A percentile compares a stretch with the other conserved stretches of the same genome.
Conservation (phyloP, 2,888 invertebrate genomes). For the Athetis lepigone region DNA sequence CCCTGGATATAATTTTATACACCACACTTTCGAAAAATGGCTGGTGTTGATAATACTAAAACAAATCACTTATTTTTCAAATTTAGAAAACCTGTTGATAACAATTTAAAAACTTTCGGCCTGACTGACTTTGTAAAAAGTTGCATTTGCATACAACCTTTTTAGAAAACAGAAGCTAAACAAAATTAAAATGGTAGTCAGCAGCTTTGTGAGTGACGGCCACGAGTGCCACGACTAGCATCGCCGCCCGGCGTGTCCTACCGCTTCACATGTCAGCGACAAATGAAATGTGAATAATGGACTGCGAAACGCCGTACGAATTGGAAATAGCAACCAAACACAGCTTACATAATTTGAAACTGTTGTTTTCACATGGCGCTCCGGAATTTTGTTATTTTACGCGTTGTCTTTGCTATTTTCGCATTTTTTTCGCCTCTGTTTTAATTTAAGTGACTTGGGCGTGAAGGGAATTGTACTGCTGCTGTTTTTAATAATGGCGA, state of each 20-base stretch:
- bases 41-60: too few species aligned
- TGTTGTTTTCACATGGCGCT: slow-evolving; percentile 60
- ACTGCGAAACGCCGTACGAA: slow-evolving; percentile 73
- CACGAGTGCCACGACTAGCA: slow-evolving; percentile 60
- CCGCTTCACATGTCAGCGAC: slow-evolving; percentile 69
- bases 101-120: too few species aligned
- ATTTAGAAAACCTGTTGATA: too few species aligned
- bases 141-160: too few species aligned
- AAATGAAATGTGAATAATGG: slow-evolving; percentile 81
- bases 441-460: slow-evolving; percentile 55
- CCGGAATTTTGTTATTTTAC: slow-evolving; percentile 62
- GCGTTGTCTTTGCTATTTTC: slow-evolving; percentile 47
- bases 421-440: slow-evolving; percentile 43
- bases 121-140: too few species aligned
- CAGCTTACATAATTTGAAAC: slow-evolving; percentile 67
- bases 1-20: too few species aligned
- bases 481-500: slow-evolving; percentile 19
- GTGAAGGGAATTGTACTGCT: slow-evolving; percentile 38
- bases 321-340: slow-evolving; percentile 72
- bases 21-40: too few species aligned
- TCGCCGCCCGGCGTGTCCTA: slow-evolving; percentile 41
- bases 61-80: too few species aligned
- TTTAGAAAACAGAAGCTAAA: too few species aligned
- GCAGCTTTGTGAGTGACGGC: slow-evolving; percentile 69
- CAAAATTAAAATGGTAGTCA: slow-evolving; percentile 33